Conservation (phyloP, 2,797 vertebrate species). For the Takifugu ocellatus region DNA sequence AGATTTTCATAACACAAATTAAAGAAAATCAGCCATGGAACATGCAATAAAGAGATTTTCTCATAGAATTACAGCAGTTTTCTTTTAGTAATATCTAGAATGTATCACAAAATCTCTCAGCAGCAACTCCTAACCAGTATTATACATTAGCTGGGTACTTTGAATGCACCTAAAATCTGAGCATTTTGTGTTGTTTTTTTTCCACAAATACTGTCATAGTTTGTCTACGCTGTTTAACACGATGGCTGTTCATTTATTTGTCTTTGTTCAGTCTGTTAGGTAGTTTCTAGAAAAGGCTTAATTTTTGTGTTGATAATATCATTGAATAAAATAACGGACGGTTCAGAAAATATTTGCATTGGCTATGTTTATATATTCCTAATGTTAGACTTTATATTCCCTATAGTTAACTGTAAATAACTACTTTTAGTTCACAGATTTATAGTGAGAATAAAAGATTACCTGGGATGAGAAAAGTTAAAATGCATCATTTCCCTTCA, state of each 20-base stretch:
- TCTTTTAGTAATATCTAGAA: neutral
- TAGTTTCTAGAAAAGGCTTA: constrained; percentile 24
- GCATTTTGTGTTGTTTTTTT: constrained; percentile 1
- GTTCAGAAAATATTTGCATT: no score
- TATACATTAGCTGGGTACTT: constrained; percentile 6
- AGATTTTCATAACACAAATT: constrained; percentile 2
- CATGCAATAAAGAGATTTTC: constrained; percentile 17
- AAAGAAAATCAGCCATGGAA: constrained; percentile 4
- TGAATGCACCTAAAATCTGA: constrained; percentile 30
- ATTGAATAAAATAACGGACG: neutral
- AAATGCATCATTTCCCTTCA: neutral
- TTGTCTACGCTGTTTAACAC: constrained; percentile 30
- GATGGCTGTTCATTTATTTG: constrained; percentile 17
- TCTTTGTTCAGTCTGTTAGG: constrained; percentile 21
- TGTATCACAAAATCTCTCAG: constrained; percentile 4
- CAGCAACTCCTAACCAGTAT: constrained; percentile 12
- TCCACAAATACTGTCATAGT: constrained; percentile 33
- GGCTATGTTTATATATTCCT: no score
- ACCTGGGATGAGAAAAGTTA: neutral
- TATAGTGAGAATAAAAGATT: neutral
- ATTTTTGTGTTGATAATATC: neutral
- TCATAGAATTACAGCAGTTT: constrained; percentile 10
- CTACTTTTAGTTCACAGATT: neutral
- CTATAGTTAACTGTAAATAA: neutral
- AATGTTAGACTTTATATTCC: neutral